These are phyloP conservation scores for Monopis laevigella DNA, from an alignment of 2,888 invertebrate species.

Conservation along the genomic window DNA sequence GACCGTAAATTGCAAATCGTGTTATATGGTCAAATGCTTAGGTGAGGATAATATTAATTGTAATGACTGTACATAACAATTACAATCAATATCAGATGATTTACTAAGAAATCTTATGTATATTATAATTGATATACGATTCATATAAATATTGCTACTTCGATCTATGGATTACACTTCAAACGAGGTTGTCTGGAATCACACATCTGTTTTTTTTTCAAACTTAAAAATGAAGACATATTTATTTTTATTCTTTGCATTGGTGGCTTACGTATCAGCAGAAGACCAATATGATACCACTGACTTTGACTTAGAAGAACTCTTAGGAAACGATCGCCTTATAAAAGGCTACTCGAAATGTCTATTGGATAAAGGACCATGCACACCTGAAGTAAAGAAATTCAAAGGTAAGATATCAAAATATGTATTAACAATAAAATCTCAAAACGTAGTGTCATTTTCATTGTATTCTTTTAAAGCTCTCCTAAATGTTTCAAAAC, in stretches of 20 bases:
- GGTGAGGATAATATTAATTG: conserved; percentile 4
- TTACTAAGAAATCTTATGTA: conserved; percentile 1
- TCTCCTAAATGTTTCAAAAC: conserved; percentile 59
- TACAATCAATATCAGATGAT: neutral
- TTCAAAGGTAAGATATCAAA: conserved; percentile 78
- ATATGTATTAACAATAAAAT: too few species aligned
- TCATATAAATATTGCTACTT: conserved; percentile 5
- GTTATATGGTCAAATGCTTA: conserved; percentile 1
- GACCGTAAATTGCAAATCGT: too few species aligned
- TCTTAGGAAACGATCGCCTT: conserved; percentile 72
- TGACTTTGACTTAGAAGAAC: conserved; percentile 72
- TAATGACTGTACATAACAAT: conserved; percentile 2
- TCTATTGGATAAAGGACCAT: conserved; percentile 70
- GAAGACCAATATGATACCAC: conserved; percentile 66
- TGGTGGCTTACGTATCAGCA: conserved; percentile 31
- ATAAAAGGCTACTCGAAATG: conserved; percentile 75
- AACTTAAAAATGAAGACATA: too few species aligned
- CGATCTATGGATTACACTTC: neutral
- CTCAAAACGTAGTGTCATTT: neutral
- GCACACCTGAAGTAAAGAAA: conserved; percentile 76
- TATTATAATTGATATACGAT: neutral
- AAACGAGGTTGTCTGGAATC: neutral
- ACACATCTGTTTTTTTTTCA: neutral
- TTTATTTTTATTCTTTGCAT: too few species aligned
- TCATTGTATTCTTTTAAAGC: conserved; percentile 25